Percentiles rank a stretch among this genome's conserved stretches.
Evolutionary conservation across 2,888 invertebrate species (phyloP).

Genomic region (Aethes cnicana): DNA sequence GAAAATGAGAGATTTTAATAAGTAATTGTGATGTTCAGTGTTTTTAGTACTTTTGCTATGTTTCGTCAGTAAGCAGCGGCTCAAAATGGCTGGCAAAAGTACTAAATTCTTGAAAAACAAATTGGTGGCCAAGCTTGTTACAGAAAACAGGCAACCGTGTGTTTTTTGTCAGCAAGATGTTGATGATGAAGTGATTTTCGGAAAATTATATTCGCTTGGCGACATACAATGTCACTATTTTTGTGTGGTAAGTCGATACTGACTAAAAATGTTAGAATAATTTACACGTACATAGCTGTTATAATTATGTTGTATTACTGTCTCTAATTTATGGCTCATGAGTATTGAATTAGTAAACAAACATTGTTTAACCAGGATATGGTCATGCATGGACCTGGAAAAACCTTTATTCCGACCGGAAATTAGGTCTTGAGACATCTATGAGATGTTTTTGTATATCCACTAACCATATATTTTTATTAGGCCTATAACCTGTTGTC

Average conservation of each 20-base stretch:
- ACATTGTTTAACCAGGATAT: no score
- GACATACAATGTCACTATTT: constrained; percentile 87
- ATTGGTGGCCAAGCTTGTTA: constrained; percentile 55
- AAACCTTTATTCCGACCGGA: no score
- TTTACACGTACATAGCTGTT: no score
- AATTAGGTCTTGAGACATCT: no score
- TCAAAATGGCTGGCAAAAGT: constrained; percentile 36
- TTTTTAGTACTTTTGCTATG: background rate
- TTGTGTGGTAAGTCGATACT: constrained; percentile 84
- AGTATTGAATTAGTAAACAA: no score
- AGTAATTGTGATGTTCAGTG: background rate
- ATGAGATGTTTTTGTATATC: no score
- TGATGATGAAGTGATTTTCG: constrained; percentile 80
- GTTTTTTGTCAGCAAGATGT: constrained; percentile 77
- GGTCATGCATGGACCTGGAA: no score
- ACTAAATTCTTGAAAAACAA: constrained; percentile 39
- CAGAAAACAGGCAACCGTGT: constrained; percentile 62
- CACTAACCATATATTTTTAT: no score
- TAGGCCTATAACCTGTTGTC: no score
- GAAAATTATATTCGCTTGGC: constrained; percentile 79
- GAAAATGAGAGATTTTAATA: background rate
- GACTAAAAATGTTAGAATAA: no score
- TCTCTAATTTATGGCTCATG: no score
- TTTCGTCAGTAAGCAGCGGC: background rate
- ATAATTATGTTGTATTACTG: no score